These are phyloP conservation scores for Tychaedon coryphoeus DNA, from an alignment of 2,113 vertebrate species.

Conservation along the genomic window DNA sequence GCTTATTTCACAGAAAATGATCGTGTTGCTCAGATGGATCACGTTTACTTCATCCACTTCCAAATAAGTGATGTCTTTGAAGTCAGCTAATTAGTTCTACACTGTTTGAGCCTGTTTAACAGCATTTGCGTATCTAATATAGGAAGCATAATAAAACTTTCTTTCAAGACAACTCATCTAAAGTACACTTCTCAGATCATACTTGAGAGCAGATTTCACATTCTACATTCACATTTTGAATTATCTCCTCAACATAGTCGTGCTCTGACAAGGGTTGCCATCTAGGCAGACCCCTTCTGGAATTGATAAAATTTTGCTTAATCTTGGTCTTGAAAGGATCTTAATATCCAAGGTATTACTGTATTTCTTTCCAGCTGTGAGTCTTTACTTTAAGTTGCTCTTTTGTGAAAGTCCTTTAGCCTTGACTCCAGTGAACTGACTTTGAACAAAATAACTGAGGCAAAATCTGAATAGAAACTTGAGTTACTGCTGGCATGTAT, in stretches of 20 bases:
- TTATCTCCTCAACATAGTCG: background rate
- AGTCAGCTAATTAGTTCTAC: conserved; percentile 29
- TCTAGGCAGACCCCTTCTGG: background rate
- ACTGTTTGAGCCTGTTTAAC: background rate
- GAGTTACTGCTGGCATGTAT: background rate
- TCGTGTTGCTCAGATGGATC: background rate
- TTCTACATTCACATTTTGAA: background rate
- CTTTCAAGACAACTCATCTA: background rate
- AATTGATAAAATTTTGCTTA: background rate
- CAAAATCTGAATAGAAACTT: background rate
- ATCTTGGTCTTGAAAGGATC: background rate
- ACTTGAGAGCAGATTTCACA: background rate
- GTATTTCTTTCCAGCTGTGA: background rate
- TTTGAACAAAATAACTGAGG: background rate
- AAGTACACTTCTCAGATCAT: background rate
- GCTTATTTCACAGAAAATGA: background rate
- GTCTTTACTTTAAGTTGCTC: background rate
- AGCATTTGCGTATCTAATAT: background rate
- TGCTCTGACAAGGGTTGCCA: background rate
- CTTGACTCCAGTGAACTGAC: background rate
- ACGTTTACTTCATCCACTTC: background rate
- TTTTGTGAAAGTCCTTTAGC: background rate
- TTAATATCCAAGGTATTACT: background rate
- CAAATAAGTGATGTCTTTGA: background rate
- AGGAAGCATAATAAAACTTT: background rate